Percentiles rank a stretch among this genome's conserved stretches.
Evolutionary conservation across 2,797 vertebrate genomes (phyloP).

Genomic region (Threskiornis aethiopicus): DNA sequence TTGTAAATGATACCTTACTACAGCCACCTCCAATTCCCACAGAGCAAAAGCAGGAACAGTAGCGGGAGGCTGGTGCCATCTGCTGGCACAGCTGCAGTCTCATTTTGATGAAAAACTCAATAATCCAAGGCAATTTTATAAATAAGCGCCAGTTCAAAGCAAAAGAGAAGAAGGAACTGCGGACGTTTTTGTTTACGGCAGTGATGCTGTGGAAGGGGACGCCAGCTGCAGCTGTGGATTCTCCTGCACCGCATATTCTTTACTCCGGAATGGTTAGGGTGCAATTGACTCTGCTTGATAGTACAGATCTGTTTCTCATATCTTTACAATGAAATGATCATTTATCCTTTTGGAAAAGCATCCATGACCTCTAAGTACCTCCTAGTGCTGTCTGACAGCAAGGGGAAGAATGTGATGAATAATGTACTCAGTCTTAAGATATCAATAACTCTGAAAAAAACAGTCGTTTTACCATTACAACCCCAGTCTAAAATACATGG

Average conservation of each 20-base stretch:
- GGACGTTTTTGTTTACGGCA: neutral
- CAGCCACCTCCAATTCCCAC: neutral
- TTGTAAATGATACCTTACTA: neutral
- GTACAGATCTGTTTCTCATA: neutral
- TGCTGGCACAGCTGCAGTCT: constrained; percentile 13
- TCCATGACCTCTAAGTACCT: neutral
- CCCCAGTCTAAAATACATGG: neutral
- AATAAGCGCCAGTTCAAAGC: neutral
- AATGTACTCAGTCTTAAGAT: neutral
- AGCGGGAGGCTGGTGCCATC: constrained; percentile 31
- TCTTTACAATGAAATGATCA: neutral
- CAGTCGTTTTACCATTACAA: neutral
- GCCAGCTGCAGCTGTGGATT: neutral
- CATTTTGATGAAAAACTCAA: neutral
- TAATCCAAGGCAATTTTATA: neutral
- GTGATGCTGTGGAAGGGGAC: neutral
- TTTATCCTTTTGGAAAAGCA: neutral
- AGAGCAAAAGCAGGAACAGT: neutral
- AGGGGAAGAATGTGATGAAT: neutral
- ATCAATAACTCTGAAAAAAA: neutral
- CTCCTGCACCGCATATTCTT: neutral
- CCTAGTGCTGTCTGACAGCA: neutral
- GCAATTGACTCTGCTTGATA: neutral
- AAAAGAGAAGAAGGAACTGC: neutral
- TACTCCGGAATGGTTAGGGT: neutral